Percentiles rank a stretch among this genome's conserved stretches.
These are phyloP conservation scores for Aethes cnicana DNA, from an alignment of 2,888 invertebrate species.

Conservation along the genomic window DNA sequence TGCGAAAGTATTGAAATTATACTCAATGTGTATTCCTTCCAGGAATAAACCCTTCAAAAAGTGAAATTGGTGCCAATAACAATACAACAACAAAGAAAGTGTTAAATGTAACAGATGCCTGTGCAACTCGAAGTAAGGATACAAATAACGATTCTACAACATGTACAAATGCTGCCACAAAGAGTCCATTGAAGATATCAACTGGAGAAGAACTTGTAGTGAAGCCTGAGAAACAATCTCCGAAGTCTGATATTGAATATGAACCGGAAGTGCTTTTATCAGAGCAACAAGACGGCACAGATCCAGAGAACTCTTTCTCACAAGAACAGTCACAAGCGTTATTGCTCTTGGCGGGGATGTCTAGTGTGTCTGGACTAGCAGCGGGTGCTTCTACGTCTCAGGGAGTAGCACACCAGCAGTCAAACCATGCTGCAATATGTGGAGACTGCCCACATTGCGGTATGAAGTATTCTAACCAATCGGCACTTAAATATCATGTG, in stretches of 20 bases:
- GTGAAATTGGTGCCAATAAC: slow-evolving; percentile 60
- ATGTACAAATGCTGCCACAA: slow-evolving; percentile 52
- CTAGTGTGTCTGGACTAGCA: slow-evolving; percentile 55
- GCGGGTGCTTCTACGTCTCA: slow-evolving; percentile 71
- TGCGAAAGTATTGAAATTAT: slow-evolving; percentile 10
- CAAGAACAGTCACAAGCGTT: slow-evolving; percentile 71
- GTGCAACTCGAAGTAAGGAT: slow-evolving; percentile 58
- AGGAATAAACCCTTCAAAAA: slow-evolving; percentile 78
- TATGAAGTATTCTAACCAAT: slow-evolving; percentile 86
- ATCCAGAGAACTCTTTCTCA: slow-evolving; percentile 59
- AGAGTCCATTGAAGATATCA: slow-evolving; percentile 61
- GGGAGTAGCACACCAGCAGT: slow-evolving; percentile 65
- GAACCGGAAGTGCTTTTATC: slow-evolving; percentile 76
- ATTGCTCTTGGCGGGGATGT: slow-evolving; percentile 68
- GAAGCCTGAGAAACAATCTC: slow-evolving; percentile 73
- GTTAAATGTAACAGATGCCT: slow-evolving; percentile 55
- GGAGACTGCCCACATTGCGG: slow-evolving; percentile 87
- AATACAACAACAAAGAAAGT: slow-evolving; percentile 61
- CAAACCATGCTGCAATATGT: slow-evolving; percentile 80
- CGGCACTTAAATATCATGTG: slow-evolving; percentile 86
- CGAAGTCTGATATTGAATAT: slow-evolving; percentile 72
- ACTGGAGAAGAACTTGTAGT: slow-evolving; percentile 59
- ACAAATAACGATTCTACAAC: slow-evolving; percentile 52
- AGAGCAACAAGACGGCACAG: slow-evolving; percentile 69
- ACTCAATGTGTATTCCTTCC: slow-evolving; percentile 35